Evolutionary conservation across 1,140 invertebrate genomes (phyloP).

Genomic region (Hypsibius dujardini): DNA sequence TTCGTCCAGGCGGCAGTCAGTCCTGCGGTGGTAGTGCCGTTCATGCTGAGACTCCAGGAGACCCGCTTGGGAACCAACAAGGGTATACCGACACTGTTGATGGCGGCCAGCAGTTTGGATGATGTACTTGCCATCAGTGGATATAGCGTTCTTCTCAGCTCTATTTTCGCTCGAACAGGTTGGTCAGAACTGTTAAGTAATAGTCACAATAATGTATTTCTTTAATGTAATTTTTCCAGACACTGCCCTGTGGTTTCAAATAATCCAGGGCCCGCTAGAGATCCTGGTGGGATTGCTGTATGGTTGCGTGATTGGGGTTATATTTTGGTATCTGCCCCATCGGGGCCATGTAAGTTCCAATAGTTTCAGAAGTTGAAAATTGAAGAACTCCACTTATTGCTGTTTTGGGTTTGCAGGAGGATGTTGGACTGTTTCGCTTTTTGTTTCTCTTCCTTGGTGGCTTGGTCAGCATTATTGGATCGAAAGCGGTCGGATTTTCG

Average conservation of each 20-base stretch:
- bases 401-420: neutral
- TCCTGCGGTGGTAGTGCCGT: slow-evolving; percentile 61
- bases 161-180: slow-evolving; percentile 46
- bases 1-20: neutral
- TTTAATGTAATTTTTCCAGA: neutral
- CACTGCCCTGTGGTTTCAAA: neutral
- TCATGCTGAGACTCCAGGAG: slow-evolving; percentile 57
- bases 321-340: slow-evolving; percentile 24
- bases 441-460: slow-evolving; percentile 45
- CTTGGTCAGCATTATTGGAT: slow-evolving; percentile 60
- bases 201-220: neutral
- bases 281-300: slow-evolving; percentile 26
- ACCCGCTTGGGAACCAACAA: slow-evolving; percentile 75
- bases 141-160: slow-evolving; percentile 63
- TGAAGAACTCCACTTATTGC: too few species aligned
- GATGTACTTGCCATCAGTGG: slow-evolving; percentile 62
- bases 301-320: slow-evolving; percentile 26
- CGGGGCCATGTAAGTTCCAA: too few species aligned
- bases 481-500: slow-evolving; percentile 51
- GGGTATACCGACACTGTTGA: slow-evolving; percentile 84
- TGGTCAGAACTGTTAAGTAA: neutral
- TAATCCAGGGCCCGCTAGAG: neutral
- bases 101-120: slow-evolving; percentile 74
- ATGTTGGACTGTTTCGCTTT: slow-evolving; percentile 38
- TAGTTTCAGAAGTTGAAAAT: too few species aligned